phyloP scores from a whole-genome alignment of 2,113 vertebrate genomes.

The Agapornis roseicollis region DNA sequence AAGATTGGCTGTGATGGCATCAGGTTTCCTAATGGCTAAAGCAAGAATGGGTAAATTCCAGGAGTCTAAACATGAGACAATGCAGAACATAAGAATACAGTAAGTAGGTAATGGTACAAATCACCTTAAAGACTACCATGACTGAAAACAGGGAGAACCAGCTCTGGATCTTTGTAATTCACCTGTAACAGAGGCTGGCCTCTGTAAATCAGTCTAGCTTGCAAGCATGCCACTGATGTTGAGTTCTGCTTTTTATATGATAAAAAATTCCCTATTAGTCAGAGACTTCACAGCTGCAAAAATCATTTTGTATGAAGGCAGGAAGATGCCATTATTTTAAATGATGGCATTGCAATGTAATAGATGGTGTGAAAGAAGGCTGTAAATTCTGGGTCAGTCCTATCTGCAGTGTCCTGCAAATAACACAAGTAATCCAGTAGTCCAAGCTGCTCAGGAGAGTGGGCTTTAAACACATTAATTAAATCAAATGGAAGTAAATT shows the following conservation, averaged over 20 bases:
- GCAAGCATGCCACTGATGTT: neutral
- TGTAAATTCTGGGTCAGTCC: constrained; percentile 51
- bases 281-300: constrained; percentile 15
- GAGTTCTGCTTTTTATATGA: constrained; percentile 1
- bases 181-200: neutral
- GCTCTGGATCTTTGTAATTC: neutral
- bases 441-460: neutral
- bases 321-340: constrained; percentile 47
- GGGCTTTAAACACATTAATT: constrained; percentile 58
- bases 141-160: neutral
- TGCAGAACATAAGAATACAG: neutral
- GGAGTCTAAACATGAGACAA: neutral
- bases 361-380: constrained; percentile 19
- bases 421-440: constrained; percentile 1
- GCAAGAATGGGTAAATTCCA: neutral
- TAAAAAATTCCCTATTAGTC: constrained; percentile 12
- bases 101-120: neutral
- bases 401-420: constrained; percentile 8
- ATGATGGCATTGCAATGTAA: constrained; percentile 2
- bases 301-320: neutral
- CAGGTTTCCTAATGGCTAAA: neutral
- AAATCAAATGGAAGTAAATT: constrained; percentile 52
- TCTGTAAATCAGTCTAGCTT: constrained; percentile 12
- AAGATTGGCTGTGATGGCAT: neutral
- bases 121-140: neutral